Evolutionary conservation across 2,888 invertebrate species (phyloP).

Genomic region (Trichogramma dendrolimi): DNA sequence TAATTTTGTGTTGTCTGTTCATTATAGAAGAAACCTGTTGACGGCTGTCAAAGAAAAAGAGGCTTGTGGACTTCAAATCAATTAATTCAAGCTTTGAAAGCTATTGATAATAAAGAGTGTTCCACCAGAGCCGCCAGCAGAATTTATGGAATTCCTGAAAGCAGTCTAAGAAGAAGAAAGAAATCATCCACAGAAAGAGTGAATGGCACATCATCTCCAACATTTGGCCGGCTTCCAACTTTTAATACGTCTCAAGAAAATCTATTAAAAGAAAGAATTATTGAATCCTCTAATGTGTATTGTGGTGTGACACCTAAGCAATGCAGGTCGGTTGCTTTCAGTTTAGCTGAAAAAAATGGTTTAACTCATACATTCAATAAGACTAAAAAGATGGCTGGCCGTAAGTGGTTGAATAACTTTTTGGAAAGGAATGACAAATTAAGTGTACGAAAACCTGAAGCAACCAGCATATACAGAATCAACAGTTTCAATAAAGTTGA

Average conservation of each 20-base stretch:
- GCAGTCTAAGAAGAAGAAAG: conserved; percentile 1
- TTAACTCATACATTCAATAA: conserved; percentile 29
- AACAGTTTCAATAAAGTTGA: conserved; percentile 29
- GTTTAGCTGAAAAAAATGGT: conserved; percentile 25
- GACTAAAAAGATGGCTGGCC: conserved; percentile 26
- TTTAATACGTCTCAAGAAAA: conserved; percentile 9
- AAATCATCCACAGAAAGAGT: background rate
- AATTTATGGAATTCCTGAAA: background rate
- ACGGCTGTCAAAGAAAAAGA: too few species aligned
- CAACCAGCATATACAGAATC: conserved; percentile 16
- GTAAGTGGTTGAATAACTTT: conserved; percentile 28
- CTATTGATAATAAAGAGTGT: too few species aligned
- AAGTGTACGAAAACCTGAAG: conserved; percentile 22
- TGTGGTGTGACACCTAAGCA: conserved; percentile 18
- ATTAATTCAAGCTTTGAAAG: too few species aligned
- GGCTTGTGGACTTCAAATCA: too few species aligned
- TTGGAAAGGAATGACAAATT: conserved; percentile 25
- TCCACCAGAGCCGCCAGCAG: too few species aligned
- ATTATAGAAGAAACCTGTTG: too few species aligned
- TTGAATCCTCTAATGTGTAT: conserved; percentile 21
- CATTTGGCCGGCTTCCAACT: background rate
- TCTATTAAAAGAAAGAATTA: background rate
- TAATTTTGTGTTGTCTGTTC: too few species aligned
- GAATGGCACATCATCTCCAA: background rate
- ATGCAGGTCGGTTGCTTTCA: conserved; percentile 27